Percentiles rank a stretch among this genome's conserved stretches.
Conservation (phyloP, 2,888 invertebrate genomes). For the Serripes groenlandicus region DNA sequence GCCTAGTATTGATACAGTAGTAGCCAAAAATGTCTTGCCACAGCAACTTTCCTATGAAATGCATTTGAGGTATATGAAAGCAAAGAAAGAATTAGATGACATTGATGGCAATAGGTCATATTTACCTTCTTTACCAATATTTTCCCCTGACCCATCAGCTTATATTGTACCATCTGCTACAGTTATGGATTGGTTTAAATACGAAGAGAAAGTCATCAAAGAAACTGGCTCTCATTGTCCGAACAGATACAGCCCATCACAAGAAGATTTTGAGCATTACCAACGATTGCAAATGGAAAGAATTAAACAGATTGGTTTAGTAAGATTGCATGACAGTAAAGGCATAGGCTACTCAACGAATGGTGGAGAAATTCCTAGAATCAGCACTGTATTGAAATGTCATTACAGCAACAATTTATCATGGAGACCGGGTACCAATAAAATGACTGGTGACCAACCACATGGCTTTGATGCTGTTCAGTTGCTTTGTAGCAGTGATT, state of each 20-base stretch:
- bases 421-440: not conserved
- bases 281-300: not conserved
- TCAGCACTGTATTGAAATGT: no score
- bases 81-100: not conserved
- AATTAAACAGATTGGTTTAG: not conserved
- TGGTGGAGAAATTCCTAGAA: not conserved
- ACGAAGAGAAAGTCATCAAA: not conserved
- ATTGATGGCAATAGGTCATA: slow-evolving; percentile 1
- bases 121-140: not conserved
- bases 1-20: not conserved
- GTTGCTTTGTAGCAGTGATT: slow-evolving; percentile 1
- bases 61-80: slow-evolving; percentile 4
- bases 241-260: not conserved
- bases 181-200: not conserved
- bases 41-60: not conserved
- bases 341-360: not conserved
- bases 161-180: not conserved
- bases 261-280: slow-evolving; percentile 14
- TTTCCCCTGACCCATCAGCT: not conserved
- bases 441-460: not conserved
- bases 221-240: not conserved
- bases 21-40: not conserved
- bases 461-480: not conserved
- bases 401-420: no score
- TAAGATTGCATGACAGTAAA: not conserved